Conservation (phyloP, 2,888 invertebrate genomes). For the Oligia strigilis region DNA sequence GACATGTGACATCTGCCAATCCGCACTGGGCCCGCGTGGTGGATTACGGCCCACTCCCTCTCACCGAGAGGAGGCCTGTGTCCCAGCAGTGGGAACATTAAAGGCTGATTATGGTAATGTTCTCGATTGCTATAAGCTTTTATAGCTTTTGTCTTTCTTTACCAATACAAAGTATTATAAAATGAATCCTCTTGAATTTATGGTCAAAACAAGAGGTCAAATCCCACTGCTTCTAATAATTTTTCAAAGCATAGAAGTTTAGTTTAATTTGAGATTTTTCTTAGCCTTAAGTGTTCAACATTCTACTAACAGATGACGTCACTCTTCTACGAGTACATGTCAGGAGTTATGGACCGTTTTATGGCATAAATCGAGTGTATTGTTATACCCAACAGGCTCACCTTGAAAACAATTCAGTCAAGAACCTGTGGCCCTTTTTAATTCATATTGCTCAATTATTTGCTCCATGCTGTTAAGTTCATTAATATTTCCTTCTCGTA, state of each 20-base stretch:
- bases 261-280: not conserved
- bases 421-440: constrained; percentile 34
- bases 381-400: constrained; percentile 59
- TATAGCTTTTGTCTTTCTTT: not conserved
- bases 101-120: too few relatives aligned
- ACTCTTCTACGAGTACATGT: constrained; percentile 25
- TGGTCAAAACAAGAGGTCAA: not conserved
- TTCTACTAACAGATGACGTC: constrained; percentile 49
- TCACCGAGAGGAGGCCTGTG: too few relatives aligned
- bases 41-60: too few relatives aligned
- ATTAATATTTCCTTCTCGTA: not conserved
- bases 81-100: too few relatives aligned
- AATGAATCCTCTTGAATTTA: constrained; percentile 9
- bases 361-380: constrained; percentile 47
- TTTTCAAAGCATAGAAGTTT: not conserved
- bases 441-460: constrained; percentile 21
- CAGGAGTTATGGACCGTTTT: constrained; percentile 51
- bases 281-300: not conserved
- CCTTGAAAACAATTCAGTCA: constrained; percentile 53
- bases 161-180: not conserved
- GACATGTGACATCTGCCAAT: too few relatives aligned
- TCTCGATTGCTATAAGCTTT: constrained; percentile 2
- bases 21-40: too few relatives aligned
- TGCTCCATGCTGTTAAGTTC: not conserved
- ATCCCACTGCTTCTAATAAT: not conserved